Conservation (phyloP, 2,888 invertebrate genomes). For the Torymus texanus region DNA sequence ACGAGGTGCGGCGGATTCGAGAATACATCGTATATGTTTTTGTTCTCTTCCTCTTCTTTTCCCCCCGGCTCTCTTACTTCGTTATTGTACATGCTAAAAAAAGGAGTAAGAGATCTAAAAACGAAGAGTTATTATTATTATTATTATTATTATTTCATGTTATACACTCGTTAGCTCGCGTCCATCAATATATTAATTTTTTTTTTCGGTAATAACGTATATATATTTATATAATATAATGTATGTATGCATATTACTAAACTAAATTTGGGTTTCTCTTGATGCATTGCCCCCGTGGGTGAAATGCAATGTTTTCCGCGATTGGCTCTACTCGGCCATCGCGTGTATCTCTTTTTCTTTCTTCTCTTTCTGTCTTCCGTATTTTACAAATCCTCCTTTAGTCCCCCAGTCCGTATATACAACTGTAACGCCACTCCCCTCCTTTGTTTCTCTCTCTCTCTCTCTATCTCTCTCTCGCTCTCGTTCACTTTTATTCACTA, state of each 20-base stretch:
- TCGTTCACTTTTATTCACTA: constrained; percentile 9
- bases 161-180: constrained; percentile 49
- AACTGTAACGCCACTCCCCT: constrained; percentile 41
- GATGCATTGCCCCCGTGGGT: constrained; percentile 27
- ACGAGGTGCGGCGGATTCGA: constrained; percentile 58
- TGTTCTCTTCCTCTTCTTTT: neutral
- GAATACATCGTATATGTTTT: constrained; percentile 31
- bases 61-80: constrained; percentile 31
- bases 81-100: constrained; percentile 49
- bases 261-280: constrained; percentile 53
- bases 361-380: neutral
- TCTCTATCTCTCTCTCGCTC: constrained; percentile 28
- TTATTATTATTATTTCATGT: constrained; percentile 10
- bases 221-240: neutral
- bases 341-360: too few species aligned
- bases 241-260: constrained; percentile 28
- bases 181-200: constrained; percentile 52
- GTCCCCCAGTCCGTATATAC: constrained; percentile 45
- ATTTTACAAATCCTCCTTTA: constrained; percentile 47
- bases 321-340: constrained; percentile 25
- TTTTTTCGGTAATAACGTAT: constrained; percentile 51
- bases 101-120: constrained; percentile 47
- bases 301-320: constrained; percentile 43
- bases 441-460: constrained; percentile 34
- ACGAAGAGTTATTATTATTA: constrained; percentile 37